Percentiles rank a stretch among this genome's conserved stretches.
Conservation (phyloP, 2,888 invertebrate genomes). For the Arctia plantaginis region DNA sequence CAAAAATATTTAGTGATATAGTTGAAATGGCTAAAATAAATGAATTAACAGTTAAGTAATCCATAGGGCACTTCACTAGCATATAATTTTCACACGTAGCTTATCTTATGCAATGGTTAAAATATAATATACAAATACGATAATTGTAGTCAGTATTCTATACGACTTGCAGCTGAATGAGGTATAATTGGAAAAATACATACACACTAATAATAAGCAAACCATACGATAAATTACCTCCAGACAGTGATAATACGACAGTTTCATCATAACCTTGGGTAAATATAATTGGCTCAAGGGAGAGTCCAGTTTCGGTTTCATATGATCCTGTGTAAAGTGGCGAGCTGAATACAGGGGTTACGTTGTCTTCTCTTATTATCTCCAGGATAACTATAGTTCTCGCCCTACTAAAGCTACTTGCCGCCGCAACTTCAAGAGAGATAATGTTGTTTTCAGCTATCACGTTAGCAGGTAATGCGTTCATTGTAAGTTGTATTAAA, state of each 20-base stretch:
- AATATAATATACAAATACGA: too few relatives aligned
- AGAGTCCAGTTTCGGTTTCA: conserved; percentile 54
- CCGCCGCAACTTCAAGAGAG: conserved; percentile 62
- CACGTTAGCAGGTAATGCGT: conserved; percentile 52
- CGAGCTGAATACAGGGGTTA: conserved; percentile 68
- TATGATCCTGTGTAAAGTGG: conserved; percentile 67
- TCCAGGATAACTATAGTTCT: conserved; percentile 65
- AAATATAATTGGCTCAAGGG: conserved; percentile 61
- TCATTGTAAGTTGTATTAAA: conserved; percentile 63
- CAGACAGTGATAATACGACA: conserved; percentile 58
- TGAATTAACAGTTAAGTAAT: too few relatives aligned
- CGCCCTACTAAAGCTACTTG: conserved; percentile 55
- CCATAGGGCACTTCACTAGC: too few relatives aligned
- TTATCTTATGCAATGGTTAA: too few relatives aligned
- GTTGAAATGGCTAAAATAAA: too few relatives aligned
- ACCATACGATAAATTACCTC: conserved; percentile 61
- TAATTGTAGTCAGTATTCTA: too few relatives aligned
- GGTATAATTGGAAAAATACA: not conserved
- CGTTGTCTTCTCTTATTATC: conserved; percentile 70
- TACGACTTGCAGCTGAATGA: too few relatives aligned
- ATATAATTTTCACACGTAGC: too few relatives aligned
- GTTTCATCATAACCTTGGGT: conserved; percentile 70
- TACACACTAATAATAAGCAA: not conserved
- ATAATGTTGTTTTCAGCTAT: conserved; percentile 66
- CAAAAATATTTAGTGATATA: too few relatives aligned